Evolutionary conservation across 2,888 invertebrate species (phyloP), one percentile per base, ranked within the genome.

Genomic region (Ormia ochracea): DNA sequence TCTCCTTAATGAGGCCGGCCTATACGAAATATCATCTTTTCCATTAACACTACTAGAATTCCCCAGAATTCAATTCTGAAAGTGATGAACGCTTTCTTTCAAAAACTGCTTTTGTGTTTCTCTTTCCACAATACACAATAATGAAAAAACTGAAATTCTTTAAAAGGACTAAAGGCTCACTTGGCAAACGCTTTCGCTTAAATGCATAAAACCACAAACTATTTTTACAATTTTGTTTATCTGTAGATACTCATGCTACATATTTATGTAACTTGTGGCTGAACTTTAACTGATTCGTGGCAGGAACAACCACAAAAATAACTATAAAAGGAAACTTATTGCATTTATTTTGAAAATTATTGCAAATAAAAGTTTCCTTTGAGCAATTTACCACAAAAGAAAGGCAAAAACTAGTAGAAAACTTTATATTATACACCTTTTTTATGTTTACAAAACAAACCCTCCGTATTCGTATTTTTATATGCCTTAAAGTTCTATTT

Each of bases 291-390:
- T 31, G 23, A 41, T 43, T 52, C 50, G 52, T 52, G 61, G 41
- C 61, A 31, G 23, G 17, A 72, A 52, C 12, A 61, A 19, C 19
- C 38, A 38, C 14, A 21, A 36, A n/a, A 33, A 10, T 0, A 56
- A 45, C 17, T 58, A 58, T 33, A 43, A 61, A 59, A 52, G 50
- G 41, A 70, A 77, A 77, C 48, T 65, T 70, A 70, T 63, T 63
- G 61, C 63, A 28, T 77, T 76, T 50, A 52, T 77, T 70, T 77
- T 58, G 23, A 50, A 65, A 70, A 58, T 70, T 75, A 68, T 75
- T 68, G 75, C 59, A 75, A 68, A 75, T 61, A 61, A 75, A 68
- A 68, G 68, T 74, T 74, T 41, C 41, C 48, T 65, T 58, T 58
- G 59, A 75, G 41, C 41, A 75, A 75, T 43, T 50, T 66, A 66